A percentile compares a stretch with the other conserved stretches of the same genome.
Conservation (phyloP, 2,888 invertebrate genomes). For the Rhorus exstirpatorius region DNA sequence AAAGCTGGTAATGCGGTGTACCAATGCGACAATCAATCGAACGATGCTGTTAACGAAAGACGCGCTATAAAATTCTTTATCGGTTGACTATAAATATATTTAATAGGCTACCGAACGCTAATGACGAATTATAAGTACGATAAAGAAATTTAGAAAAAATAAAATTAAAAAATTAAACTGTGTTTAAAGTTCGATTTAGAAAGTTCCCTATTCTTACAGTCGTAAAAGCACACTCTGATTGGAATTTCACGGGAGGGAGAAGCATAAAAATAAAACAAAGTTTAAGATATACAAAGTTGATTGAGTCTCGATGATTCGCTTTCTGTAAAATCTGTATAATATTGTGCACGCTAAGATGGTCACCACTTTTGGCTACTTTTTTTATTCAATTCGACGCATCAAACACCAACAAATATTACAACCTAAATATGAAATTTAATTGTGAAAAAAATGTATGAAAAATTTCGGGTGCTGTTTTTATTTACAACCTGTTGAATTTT, state of each 20-base stretch:
- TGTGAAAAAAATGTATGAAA: no score
- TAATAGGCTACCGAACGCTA: conserved; percentile 51
- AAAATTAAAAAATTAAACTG: conserved; percentile 1
- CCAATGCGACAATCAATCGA: conserved; percentile 74
- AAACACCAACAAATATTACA: no score
- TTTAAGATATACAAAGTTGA: conserved; percentile 30
- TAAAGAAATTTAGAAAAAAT: conserved; percentile 23
- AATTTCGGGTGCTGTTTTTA: no score
- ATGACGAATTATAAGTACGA: conserved; percentile 67
- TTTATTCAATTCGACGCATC: no score
- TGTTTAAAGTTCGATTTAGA: conserved; percentile 43
- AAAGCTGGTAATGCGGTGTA: conserved; percentile 65
- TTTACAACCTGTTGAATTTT: no score
- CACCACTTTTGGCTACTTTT: no score
- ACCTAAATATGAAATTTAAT: no score
- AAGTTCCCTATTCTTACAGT: conserved; percentile 59
- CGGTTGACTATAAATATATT: conserved; percentile 55
- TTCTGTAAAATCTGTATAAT: conserved; percentile 49
- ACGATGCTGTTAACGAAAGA: conserved; percentile 69
- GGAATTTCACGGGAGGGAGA: conserved; percentile 34
- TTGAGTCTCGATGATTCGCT: conserved; percentile 56
- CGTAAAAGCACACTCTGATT: conserved; percentile 29
- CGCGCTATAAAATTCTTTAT: conserved; percentile 59
- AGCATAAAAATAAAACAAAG: conserved; percentile 19
- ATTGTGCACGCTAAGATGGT: no score